Evolutionary conservation across 92 coral and sea anemone genomes (phyloP), one percentile per base, ranked within the genome.

Genomic region (Pocillopora grandis): DNA sequence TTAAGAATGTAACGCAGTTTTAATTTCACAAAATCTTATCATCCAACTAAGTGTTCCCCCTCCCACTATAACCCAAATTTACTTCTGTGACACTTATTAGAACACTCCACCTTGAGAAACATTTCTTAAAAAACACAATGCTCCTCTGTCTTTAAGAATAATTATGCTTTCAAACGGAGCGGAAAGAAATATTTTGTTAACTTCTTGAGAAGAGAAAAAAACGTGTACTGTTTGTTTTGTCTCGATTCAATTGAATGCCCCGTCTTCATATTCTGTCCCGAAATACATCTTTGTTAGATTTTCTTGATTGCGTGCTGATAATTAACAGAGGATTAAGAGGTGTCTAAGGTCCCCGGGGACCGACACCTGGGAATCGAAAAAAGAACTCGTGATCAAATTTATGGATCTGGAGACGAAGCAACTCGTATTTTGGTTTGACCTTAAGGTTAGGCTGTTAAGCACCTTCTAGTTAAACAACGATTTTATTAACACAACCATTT

Each of bases 71-170:
- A 12, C 35, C 76, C 69, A 18, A 64, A 19, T 23, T 12, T 48
- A 75, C 48, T 27, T 13, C 31, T 8, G 8, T 17, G 66, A 21
- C 23, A 76, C 1, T 76, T 20, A 19, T 12, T 27, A 31, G 1
- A 37, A n/a, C 21, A 58, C 79, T 11, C 73, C 2, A 18, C 33
- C 16, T 16, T 1, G 2, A 0, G 75, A 70, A 11, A 36, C 8
- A 10, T 10, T 5, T 10, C 73, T 33, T 42, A 13, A 3, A 14
- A 35, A 17, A 13, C 13, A 10, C 9, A 35, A 19, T 35, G 20
- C 10, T 70, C 75, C 15, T 81, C 20, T 58, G 33, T 13, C 9
- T 52, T 70, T 71, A 71, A 71, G 77, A 76, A 81, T 71, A 71
- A 60, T 69, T 60, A 13, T 59, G 67, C 63, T 68, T 18, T 59